Base-by-base conservation (phyloP, 2,888 invertebrate genomes). In the Himalopsyche tibetana region DNA sequence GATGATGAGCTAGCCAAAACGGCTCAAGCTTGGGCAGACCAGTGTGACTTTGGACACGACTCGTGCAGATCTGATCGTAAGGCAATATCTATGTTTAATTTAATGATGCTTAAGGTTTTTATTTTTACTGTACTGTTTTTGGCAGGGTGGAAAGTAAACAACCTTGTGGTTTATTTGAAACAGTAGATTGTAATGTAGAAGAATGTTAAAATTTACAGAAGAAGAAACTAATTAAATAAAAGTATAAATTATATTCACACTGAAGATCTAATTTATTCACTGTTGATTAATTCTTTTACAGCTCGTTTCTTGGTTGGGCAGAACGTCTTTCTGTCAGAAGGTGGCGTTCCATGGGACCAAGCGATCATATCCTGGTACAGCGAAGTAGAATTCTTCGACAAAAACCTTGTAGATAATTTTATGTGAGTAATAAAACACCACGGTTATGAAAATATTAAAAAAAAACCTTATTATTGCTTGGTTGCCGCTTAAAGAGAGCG, bases 21-120 rank as follows among this genome's bases (percentile, higher is more conserved):
- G 56, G 93, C 93, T 3, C 91, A 92, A 88, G 89, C 91, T 82
- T 93, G 92, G 93, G 92, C 91, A 9, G 90, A 90, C 80, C 93
- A 93, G 86, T 93, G 93, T 88, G 86, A 89, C 5, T 91, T 89
- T 83, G 89, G 88, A 0, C 91, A 92, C 86, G 93, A 93, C 86
- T 55, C 88, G 2, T 93, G 92, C 88, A 90, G 92, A 87, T 89
- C 91, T 88, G 89, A 90, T 82, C 89, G 91, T 91, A 89, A 90
- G 90, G 89, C 11, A 15, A 51, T 19, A 89, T 69, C n/a, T n/a
- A 69, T 6, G 3, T 40, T 5, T 6, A 8, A 63, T 5, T 82
- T 5, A 17, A 19, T 6, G 0, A 5, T 9, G 11, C 45, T 45
- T 11, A 11, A 45, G 2, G 9, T 11, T 45, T 11, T 45, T 45